Evolutionary conservation across 2,797 vertebrate species (phyloP), one percentile per base, ranked within the genome.

Genomic region (Parambassis ranga): DNA sequence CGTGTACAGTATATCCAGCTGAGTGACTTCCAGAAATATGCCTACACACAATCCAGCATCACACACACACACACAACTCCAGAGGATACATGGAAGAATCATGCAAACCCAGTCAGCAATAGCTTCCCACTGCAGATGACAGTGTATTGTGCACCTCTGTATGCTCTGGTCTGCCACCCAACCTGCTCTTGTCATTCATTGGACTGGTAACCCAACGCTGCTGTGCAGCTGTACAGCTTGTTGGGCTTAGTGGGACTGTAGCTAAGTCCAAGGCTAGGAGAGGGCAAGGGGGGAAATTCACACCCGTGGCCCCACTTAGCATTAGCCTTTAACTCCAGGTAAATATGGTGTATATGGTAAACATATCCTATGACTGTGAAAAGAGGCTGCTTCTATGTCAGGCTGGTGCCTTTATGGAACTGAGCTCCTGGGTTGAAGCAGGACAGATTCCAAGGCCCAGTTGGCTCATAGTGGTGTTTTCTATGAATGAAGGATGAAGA

Each of bases 171-270:
- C 62, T 78, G 76, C 61, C 55, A 57, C 51, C 67, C 88, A 94
- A 95, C 94, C 94, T 95, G 95, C 89, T 92, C 86, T 90, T 92
- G 90, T 94, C 92, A 90, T 92, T 95, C 94, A 94, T 69, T 57
- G 68, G 75, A 31, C 47, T 77, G 87, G 94, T 94, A 96, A 96
- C 88, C 81, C 59, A 91, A 95, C n/a, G 75, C 89, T 71, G 16
- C 59, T 18, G 60, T 86, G 87, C 94, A 95, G 94, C 94, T 95
- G 94, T 86, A 88, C 84, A 82, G 87, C 90, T 89, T 80, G 59
- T 77, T 70, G 81, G 16, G 72, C 78, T 81, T 82, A 84, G 70
- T 51, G 50, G 42, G 82, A 65, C 81, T 47, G 57, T 39, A 64
- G 72, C 61, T 75, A 74, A 57, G 76, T 86, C 83, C 73, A 78